phyloP scores from a whole-genome alignment of 2,797 vertebrate species.

The Pitangus sulphuratus region DNA sequence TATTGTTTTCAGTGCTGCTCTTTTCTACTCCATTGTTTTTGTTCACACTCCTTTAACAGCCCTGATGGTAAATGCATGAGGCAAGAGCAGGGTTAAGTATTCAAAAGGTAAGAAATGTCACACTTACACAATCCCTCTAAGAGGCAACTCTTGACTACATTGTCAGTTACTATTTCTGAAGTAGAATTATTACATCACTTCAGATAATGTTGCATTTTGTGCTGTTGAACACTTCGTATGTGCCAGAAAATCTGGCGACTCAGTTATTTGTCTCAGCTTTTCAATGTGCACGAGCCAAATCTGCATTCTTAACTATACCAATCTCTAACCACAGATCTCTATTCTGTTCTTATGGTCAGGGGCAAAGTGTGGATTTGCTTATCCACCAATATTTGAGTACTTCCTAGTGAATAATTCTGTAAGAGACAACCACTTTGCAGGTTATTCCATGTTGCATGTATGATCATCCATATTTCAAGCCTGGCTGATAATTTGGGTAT shows the following conservation, averaged over 20 bases:
- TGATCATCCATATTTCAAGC: neutral
- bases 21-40: neutral
- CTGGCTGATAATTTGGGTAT: neutral
- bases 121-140: neutral
- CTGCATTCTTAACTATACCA: neutral
- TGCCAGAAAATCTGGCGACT: neutral
- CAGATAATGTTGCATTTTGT: constrained; percentile 18
- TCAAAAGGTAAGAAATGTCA: constrained; percentile 7
- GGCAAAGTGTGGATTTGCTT: neutral
- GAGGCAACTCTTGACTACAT: neutral
- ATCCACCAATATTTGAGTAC: neutral
- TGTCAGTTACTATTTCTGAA: constrained; percentile 21
- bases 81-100: neutral
- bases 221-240: neutral
- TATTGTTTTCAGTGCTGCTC: neutral
- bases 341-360: neutral
- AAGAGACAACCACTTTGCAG: neutral
- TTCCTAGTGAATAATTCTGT: neutral
- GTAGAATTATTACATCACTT: constrained; percentile 20
- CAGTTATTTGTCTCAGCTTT: neutral
- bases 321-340: neutral
- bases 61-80: neutral
- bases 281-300: neutral
- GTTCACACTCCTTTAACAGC: neutral
- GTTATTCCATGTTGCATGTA: neutral